phyloP scores from a whole-genome alignment of 2,888 invertebrate genomes.

The Pseudococcus jackbeardsleyi region DNA sequence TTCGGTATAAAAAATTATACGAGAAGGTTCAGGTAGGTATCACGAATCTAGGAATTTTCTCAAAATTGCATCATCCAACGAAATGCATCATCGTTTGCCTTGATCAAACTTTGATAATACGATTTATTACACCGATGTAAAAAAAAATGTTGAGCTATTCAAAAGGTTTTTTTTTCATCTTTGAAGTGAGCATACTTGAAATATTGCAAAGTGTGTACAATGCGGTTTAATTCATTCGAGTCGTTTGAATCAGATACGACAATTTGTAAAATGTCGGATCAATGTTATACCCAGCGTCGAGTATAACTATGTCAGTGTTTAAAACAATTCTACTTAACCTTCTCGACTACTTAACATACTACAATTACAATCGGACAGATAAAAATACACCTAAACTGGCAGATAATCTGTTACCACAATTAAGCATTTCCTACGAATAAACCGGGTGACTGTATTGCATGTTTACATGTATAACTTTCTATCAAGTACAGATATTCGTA shows the following conservation, averaged over 20 bases:
- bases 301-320: conserved; percentile 9
- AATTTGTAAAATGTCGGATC: background rate
- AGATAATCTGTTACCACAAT: conserved; percentile 26
- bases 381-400: conserved; percentile 42
- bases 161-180: background rate
- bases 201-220: background rate
- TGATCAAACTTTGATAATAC: background rate
- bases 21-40: background rate
- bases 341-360: conserved; percentile 42
- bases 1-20: background rate
- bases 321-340: conserved; percentile 39
- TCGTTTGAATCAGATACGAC: conserved; percentile 18
- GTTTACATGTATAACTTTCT: background rate
- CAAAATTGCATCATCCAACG: background rate
- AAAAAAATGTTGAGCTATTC: background rate
- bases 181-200: background rate
- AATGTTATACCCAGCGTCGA: background rate
- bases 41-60: background rate
- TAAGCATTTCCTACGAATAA: conserved; percentile 4
- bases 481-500: background rate
- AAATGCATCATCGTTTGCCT: background rate
- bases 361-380: conserved; percentile 27
- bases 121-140: background rate
- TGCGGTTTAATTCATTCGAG: background rate
- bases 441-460: background rate